phyloP scores from a whole-genome alignment of 2,888 invertebrate genomes.

The Phortica okadai region DNA sequence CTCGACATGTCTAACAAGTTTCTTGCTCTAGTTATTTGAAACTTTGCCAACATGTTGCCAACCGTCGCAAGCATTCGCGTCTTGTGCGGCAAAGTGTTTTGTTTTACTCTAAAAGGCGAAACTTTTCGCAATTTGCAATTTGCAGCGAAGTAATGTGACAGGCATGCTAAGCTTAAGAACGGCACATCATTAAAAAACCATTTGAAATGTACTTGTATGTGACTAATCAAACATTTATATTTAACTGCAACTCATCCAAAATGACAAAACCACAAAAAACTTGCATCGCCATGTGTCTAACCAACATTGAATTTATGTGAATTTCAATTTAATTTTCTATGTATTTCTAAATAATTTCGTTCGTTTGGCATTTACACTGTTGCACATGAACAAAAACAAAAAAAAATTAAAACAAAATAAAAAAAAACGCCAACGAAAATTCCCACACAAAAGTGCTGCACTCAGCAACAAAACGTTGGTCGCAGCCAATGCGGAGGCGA shows the following conservation, averaged over 20 bases:
- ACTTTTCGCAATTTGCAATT: too few species aligned
- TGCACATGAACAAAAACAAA: conserved; percentile 30
- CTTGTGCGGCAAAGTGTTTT: too few species aligned
- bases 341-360: conserved; percentile 2
- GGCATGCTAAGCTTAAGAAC: background rate
- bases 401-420: conserved; percentile 45
- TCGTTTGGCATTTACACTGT: background rate
- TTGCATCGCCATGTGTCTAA: conserved; percentile 6
- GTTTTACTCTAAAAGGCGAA: too few species aligned
- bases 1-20: too few species aligned
- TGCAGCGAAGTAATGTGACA: background rate
- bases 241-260: conserved; percentile 11
- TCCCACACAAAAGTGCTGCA: conserved; percentile 13
- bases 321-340: background rate
- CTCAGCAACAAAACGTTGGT: background rate
- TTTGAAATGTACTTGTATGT: conserved; percentile 1
- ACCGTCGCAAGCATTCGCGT: too few species aligned
- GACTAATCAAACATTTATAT: conserved; percentile 25
- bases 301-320: background rate
- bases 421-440: conserved; percentile 10
- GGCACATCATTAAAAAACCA: background rate
- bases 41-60: too few species aligned
- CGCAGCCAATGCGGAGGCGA: background rate
- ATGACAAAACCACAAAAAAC: background rate
- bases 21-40: too few species aligned